These are phyloP conservation scores for Nannobrachium achirus DNA, from an alignment of 2,113 vertebrate species.

Conservation along the genomic window DNA sequence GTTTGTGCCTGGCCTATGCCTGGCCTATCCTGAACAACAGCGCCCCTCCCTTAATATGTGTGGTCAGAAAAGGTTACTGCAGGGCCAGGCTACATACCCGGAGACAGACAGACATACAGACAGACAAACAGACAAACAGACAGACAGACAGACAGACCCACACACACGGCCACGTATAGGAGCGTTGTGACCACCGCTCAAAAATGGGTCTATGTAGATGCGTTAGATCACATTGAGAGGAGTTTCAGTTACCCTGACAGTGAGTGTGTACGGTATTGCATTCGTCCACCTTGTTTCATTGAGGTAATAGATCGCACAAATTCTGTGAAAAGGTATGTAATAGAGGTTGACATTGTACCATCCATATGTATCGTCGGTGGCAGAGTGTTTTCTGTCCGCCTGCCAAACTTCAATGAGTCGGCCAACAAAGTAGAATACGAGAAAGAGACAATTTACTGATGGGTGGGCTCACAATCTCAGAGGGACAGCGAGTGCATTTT, in stretches of 20 bases:
- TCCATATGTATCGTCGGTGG: slow-evolving; percentile 61
- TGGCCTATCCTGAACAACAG: too few relatives aligned
- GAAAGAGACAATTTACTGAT: slow-evolving; percentile 65
- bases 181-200: too few relatives aligned
- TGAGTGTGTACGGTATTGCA: slow-evolving; percentile 76
- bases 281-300: slow-evolving; percentile 82
- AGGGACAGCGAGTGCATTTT: too few relatives aligned
- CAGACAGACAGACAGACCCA: too few relatives aligned
- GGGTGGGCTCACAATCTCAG: slow-evolving; percentile 81
- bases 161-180: too few relatives aligned
- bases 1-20: too few relatives aligned
- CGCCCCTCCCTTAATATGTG: too few relatives aligned
- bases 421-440: slow-evolving; percentile 72
- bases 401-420: slow-evolving; percentile 79
- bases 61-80: too few relatives aligned
- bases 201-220: slow-evolving; percentile 78
- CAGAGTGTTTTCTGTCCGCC: slow-evolving; percentile 69
- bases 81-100: too few relatives aligned
- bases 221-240: slow-evolving; percentile 76
- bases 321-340: slow-evolving; percentile 76
- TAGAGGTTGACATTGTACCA: slow-evolving; percentile 87
- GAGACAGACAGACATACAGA: too few relatives aligned
- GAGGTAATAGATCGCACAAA: slow-evolving; percentile 73
- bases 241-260: slow-evolving; percentile 53
- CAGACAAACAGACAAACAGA: too few relatives aligned